Base-by-base conservation (phyloP, 2,797 vertebrate genomes). In the Chloroceryle amazona region DNA sequence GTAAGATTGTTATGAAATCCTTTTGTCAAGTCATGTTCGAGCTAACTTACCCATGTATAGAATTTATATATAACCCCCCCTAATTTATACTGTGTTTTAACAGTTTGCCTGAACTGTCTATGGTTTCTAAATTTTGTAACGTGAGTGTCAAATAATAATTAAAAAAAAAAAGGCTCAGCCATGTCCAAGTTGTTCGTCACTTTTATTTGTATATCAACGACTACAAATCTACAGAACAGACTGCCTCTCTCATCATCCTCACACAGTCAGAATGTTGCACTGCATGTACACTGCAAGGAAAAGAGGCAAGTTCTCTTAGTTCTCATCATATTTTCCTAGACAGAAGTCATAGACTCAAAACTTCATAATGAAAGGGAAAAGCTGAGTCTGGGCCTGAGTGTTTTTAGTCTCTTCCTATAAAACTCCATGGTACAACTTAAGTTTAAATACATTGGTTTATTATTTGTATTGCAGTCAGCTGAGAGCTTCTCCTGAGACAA, bases 11-110 rank as follows among this genome's bases (percentile, higher is more conserved):
- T 96, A 96, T 89, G 86, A 91, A 93, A 96, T 87, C 85, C 75
- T 97, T 95, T 97, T 94, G 96, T 97, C 96, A 93, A 94, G 95
- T 97, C 93, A 96, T 96, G 94, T 95, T 95, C 72, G 11, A 97
- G 95, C 96, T 97, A 96, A 96, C 94, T 96, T 96, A 96, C 95
- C 85, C 96, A 72, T 97, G 97, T 97, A 98, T 95, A 98, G 96
- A 97, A 97, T 98, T 97, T 97, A 89, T 97, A 96, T 97, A 97
- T 97, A 94, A 95, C 61, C 80, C 62, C 78, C 85, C 93, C 88
- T 97, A 98, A 98, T 97, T 98, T 98, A 98, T 98, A 98, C 98
- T 98, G 98, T 98, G 98, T 98, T 98, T 98, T 98, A 98, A 98
- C 98, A 98, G 98, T 98, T 97, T 98, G 97, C 97, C 97, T 97